Evolutionary conservation across 2,113 vertebrate species (phyloP), one percentile per base, ranked within the genome.

Genomic region (Microcebus griseorufus): DNA sequence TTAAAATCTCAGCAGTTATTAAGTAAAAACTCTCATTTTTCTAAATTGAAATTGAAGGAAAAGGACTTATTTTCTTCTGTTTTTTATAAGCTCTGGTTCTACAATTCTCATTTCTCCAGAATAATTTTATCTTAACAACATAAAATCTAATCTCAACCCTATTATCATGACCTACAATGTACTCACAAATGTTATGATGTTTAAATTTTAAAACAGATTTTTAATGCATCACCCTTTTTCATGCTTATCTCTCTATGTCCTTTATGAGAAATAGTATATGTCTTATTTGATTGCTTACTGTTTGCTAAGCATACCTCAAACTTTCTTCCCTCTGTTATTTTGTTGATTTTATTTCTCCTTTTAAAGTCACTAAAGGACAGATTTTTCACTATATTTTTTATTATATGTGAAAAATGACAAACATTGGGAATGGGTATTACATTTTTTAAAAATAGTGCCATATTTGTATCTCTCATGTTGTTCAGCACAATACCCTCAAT

Each of bases 121-220:
- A 70, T 25, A 90, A 7, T 69, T 70, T 79, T 65, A 65, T 93
- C 75, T 95, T 81, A 75, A 73, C 12, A 90, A 42, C 8, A 32
- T 88, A 79, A 97, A 95, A 62, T 87, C 42, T 86, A 93, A 81
- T 64, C 22, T 92, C 45, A 23, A 13, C 22, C 92, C 85, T 96
- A 76, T 85, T 86, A 81, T 86, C 25, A 84, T 39, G 94, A 72
- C 39, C 39, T 27, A 67, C 25, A 90, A 42, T 76, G 37, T 90
- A 78, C 51, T 84, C n/a, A 51, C 92, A 53, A 70, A 20, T 90
- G 27, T 58, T 81, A 32, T 37, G 23, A 39, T 39, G 39, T 39
- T 39, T 75, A 96, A 69, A 90, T 64, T 64, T 79, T 67, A 90
- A 95, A 53, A 14, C 48, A 80, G 5, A 55, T 48, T 83, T 95